phyloP scores from a whole-genome alignment of 2,888 invertebrate genomes.

The Ptilodon capucinus region DNA sequence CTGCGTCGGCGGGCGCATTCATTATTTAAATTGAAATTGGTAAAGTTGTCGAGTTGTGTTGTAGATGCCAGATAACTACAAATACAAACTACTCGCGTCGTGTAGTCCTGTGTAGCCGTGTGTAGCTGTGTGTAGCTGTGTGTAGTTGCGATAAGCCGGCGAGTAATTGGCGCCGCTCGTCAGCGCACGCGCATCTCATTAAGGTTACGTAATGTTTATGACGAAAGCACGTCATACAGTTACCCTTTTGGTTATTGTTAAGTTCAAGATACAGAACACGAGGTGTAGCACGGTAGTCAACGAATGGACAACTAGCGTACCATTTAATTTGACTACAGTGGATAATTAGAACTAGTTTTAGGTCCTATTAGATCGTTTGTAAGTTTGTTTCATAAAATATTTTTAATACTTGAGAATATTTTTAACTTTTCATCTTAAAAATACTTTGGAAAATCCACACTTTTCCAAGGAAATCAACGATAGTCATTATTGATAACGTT shows the following conservation, averaged over 20 bases:
- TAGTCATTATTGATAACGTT: too few relatives aligned
- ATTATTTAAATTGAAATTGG: conserved; percentile 1
- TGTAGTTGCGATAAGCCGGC: neutral
- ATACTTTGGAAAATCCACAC: too few relatives aligned
- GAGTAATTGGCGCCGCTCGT: neutral
- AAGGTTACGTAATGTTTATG: neutral
- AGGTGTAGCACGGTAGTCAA: too few relatives aligned
- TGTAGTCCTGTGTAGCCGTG: neutral
- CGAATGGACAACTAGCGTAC: too few relatives aligned
- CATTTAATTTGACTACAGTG: too few relatives aligned
- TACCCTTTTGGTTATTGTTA: neutral
- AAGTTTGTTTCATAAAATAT: too few relatives aligned
- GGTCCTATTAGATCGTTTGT: too few relatives aligned
- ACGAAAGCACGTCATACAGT: too few relatives aligned
- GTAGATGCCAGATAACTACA: neutral
- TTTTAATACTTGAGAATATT: too few relatives aligned
- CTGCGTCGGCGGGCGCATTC: conserved; percentile 1
- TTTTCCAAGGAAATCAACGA: too few relatives aligned
- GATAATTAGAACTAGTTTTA: too few relatives aligned
- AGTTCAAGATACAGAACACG: neutral
- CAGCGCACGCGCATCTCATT: neutral
- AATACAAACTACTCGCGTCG: neutral
- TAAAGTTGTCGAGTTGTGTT: neutral
- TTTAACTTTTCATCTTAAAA: too few relatives aligned
- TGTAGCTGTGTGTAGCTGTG: neutral